Evolutionary conservation across 2,888 invertebrate genomes (phyloP).

Genomic region (Eupithecia exiguata): DNA sequence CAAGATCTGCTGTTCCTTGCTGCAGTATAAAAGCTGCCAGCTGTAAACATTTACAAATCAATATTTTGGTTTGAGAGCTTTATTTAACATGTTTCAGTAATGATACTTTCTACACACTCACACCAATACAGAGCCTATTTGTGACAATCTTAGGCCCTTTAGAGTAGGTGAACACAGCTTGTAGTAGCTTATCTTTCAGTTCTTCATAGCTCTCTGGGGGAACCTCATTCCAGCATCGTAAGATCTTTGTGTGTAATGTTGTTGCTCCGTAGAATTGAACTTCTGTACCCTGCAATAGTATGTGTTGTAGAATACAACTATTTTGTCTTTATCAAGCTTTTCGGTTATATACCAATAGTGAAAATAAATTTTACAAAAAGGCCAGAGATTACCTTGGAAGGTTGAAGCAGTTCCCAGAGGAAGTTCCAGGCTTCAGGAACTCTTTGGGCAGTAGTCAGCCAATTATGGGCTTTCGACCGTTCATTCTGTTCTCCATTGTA

Average conservation of each 20-base stretch:
- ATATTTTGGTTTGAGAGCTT: neutral
- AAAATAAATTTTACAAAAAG: neutral
- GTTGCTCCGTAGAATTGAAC: slow-evolving; percentile 97
- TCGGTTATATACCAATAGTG: neutral
- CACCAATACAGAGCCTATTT: slow-evolving; percentile 94
- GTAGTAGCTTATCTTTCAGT: slow-evolving; percentile 90
- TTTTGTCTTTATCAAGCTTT: neutral
- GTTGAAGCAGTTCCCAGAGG: slow-evolving; percentile 94
- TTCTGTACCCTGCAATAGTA: slow-evolving; percentile 87
- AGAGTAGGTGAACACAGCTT: slow-evolving; percentile 89
- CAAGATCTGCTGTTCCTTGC: slow-evolving; percentile 86
- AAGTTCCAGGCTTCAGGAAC: slow-evolving; percentile 96
- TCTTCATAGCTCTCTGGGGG: slow-evolving; percentile 90
- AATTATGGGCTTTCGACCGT: slow-evolving; percentile 91
- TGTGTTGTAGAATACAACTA: neutral
- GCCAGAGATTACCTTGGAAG: slow-evolving; percentile 86
- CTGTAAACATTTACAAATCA: slow-evolving; percentile 77
- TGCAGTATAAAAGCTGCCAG: slow-evolving; percentile 93
- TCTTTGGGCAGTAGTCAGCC: slow-evolving; percentile 93
- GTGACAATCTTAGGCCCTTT: slow-evolving; percentile 93
- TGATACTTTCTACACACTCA: slow-evolving; percentile 73
- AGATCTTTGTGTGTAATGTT: slow-evolving; percentile 93
- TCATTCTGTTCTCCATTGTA: slow-evolving; percentile 85
- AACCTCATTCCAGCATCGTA: slow-evolving; percentile 94
- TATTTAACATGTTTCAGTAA: neutral